These are phyloP conservation scores for Drosophila sucinea DNA, from an alignment of 1,140 invertebrate genomes.

Conservation along the genomic window DNA sequence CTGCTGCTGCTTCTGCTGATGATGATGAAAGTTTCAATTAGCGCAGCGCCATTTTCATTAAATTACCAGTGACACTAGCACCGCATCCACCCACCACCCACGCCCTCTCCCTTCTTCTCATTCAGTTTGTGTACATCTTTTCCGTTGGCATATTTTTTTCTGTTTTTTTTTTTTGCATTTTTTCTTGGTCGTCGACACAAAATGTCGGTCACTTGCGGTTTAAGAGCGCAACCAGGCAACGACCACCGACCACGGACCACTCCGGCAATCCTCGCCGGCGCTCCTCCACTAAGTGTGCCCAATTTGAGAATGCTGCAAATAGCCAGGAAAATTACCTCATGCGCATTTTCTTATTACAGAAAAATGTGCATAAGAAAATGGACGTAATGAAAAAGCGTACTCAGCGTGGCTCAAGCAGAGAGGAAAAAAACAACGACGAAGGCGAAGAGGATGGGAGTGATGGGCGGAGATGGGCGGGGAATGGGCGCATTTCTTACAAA, in stretches of 20 bases:
- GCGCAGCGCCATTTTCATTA: slow-evolving; percentile 77
- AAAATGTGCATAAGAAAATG: slow-evolving; percentile 79
- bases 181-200: slow-evolving; percentile 71
- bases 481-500: neutral
- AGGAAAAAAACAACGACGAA: neutral
- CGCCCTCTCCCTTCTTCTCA: neutral
- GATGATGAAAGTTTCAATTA: slow-evolving; percentile 48
- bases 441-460: neutral
- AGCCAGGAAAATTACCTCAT: slow-evolving; percentile 79
- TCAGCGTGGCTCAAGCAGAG: neutral
- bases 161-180: slow-evolving; percentile 58
- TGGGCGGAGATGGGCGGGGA: neutral
- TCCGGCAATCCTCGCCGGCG: neutral
- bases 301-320: slow-evolving; percentile 77
- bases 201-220: slow-evolving; percentile 80
- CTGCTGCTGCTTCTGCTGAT: slow-evolving; percentile 29
- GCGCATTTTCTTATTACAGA: slow-evolving; percentile 79
- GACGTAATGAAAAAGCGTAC: slow-evolving; percentile 71
- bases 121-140: slow-evolving; percentile 60
- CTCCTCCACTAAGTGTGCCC: slow-evolving; percentile 23
- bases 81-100: slow-evolving; percentile 11
- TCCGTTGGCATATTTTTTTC: slow-evolving; percentile 57
- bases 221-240: slow-evolving; percentile 42
- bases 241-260: neutral
- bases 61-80: slow-evolving; percentile 74